Conservation (phyloP, 2,113 vertebrate genomes). For the Notarius quadriscutis region DNA sequence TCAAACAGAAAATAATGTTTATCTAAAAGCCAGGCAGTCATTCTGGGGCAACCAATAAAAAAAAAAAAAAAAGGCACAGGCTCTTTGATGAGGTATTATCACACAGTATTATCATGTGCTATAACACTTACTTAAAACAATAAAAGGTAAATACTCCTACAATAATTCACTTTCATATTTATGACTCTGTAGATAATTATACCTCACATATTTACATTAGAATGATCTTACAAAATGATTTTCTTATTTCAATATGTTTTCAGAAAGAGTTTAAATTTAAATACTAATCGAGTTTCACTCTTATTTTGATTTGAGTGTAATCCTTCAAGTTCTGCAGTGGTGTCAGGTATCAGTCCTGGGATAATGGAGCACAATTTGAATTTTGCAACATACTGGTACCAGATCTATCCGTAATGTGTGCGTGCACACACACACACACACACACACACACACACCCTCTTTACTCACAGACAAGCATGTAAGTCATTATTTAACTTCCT, state of each 20-base stretch:
- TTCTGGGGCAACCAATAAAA: background rate
- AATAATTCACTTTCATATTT: background rate
- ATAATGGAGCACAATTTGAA: background rate
- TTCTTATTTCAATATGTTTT: background rate
- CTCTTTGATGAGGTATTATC: background rate
- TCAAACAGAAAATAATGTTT: background rate
- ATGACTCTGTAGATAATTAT: background rate
- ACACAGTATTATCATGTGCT: background rate
- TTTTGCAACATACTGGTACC: background rate
- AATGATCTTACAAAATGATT: background rate
- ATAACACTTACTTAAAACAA: background rate
- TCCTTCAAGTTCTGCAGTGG: background rate
- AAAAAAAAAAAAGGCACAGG: background rate
- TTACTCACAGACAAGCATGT: conserved; percentile 15
- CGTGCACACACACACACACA: background rate
- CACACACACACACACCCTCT: background rate
- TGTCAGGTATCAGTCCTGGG: background rate
- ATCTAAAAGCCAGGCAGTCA: no score
- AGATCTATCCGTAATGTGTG: background rate
- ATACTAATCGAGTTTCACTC: background rate
- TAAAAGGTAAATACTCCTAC: background rate
- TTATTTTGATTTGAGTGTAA: background rate
- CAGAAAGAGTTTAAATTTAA: background rate
- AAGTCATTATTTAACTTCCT: conserved; percentile 20
- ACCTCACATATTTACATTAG: background rate